These are phyloP conservation scores for Nycticebus coucang DNA, from an alignment of 2,113 vertebrate genomes.

Conservation along the genomic window DNA sequence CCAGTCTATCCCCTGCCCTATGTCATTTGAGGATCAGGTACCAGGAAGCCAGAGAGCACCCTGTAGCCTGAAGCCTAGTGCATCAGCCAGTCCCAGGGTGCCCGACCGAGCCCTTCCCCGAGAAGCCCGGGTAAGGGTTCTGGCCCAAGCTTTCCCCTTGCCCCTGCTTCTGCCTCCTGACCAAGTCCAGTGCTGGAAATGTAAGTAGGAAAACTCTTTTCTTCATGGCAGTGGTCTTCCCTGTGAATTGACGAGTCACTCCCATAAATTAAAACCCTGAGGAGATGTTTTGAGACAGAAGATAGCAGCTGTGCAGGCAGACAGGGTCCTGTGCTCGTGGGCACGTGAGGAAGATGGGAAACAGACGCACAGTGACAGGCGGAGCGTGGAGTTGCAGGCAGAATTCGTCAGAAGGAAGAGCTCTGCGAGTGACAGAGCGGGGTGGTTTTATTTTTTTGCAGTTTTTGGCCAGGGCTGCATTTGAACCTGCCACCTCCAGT, in stretches of 20 bases:
- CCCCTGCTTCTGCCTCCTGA: background rate
- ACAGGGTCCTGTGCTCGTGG: background rate
- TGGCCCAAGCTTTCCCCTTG: background rate
- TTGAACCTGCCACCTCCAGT: no score
- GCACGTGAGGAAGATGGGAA: background rate
- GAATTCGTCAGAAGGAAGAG: background rate
- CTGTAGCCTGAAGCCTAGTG: background rate
- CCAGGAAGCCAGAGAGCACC: background rate
- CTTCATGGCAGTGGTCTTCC: background rate
- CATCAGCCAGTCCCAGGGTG: background rate
- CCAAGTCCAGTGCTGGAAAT: no score
- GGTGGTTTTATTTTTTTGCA: no score
- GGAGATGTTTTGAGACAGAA: background rate
- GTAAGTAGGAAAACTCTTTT: background rate
- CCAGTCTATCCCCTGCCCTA: no score
- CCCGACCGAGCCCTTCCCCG: background rate
- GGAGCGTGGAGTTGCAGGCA: accelerated
- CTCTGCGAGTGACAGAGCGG: accelerated
- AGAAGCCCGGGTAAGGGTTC: no score
- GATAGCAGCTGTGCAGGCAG: background rate
- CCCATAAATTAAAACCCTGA: background rate
- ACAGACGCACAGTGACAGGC: accelerated
- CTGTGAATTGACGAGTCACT: background rate
- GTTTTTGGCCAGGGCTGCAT: no score
- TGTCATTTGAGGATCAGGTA: no score